Evolutionary conservation across 2,888 invertebrate genomes (phyloP), one percentile per base, ranked within the genome.

Genomic region (Archaeoteleia sp.): DNA sequence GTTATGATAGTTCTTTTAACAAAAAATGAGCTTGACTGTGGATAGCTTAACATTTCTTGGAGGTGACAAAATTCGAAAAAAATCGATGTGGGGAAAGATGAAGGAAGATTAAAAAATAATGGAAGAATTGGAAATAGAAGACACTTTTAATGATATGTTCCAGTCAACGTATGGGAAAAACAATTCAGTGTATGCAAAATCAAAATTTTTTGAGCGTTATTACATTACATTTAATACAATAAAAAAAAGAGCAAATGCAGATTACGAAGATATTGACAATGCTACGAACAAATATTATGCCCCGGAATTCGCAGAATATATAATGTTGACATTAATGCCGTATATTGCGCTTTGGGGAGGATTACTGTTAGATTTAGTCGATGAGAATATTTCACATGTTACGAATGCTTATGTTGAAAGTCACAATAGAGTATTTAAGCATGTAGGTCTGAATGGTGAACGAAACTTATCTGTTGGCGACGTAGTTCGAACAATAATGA

Each of bases 351-450:
- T 72, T 1, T 74, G 71, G 66, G 54, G 55, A 7, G 35, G 57
- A 1, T 5, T 72, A 4, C 43, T 62, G 20, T n/a, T 72, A 10
- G 37, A 71, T 20, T 35, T 66, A 1, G 17, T 73, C 0, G 55
- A 63, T 25, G 6, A 10, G 1, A 20, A 58, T 0, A 66, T 71
- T 34, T 70, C 54, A 8, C 46, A 60, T 13, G 29, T 70, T 1
- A 72, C 58, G 5, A 72, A 74, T 46, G 71, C 71, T 9, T 68
- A 57, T 7, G 34, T 60, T 2, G 70, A 72, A 32, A 58, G 48
- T 25, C 48, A 54, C n/a, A 42, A 62, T n/a, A 42, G 9, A 40
- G n/a, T 13, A 1, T 25, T 62, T 3, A 62, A 62, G 23, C n/a
- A 53, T n/a, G 10, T 10, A 8, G 1, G 13, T 23, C 12, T 51